Base-by-base conservation (phyloP, 1,140 invertebrate genomes). In the Drosophila ananassae region DNA sequence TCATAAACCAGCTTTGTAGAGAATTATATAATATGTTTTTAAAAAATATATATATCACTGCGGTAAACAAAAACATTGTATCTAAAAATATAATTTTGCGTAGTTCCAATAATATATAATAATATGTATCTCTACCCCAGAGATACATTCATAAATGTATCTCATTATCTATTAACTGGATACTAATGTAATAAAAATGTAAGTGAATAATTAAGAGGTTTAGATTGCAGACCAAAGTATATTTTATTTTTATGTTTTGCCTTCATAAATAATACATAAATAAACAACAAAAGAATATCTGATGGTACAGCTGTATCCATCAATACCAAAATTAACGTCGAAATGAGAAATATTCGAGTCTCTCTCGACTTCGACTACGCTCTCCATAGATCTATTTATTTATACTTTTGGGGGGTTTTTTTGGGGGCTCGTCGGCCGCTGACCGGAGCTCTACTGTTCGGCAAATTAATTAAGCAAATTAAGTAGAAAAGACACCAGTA, bases 61-160 rank as follows among this genome's bases (percentile, higher is more conserved):
- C 17, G 39, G 52, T 71, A 59, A 66, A 81, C 62, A 58, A 56
- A 17, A 59, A 73, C 34, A 67, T 61, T 59, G 48, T 22, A 2
- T 54, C 78, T 81, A 81, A 82, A 81, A 82, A 81, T 81, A 81
- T 34, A 58, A 72, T 61, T 52, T 81, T 67, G 73, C 78, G 78
- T 81, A 77, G 79, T 46, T 66, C 39, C 41, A 44, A 21, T 9
- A 47, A 7, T 46, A 21, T 21, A 24, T 47, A 47, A 10, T 10
- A 0, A 2, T 44, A 44, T 44, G 21, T 17, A 17, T 17, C 4
- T 32, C 12, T 30, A 51, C 3, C 21, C 21, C 6, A 44, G 13
- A 7, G 6, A 44, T 44, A 17, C 1, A 21, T 44, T 8, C 8
- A 21, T 21, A 2, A 6, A 9, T 10, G 10, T 32, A 44, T 44